A percentile compares a stretch with the other conserved stretches of the same genome.
Conservation (phyloP, 2,113 vertebrate genomes). For the Dromas ardeola region DNA sequence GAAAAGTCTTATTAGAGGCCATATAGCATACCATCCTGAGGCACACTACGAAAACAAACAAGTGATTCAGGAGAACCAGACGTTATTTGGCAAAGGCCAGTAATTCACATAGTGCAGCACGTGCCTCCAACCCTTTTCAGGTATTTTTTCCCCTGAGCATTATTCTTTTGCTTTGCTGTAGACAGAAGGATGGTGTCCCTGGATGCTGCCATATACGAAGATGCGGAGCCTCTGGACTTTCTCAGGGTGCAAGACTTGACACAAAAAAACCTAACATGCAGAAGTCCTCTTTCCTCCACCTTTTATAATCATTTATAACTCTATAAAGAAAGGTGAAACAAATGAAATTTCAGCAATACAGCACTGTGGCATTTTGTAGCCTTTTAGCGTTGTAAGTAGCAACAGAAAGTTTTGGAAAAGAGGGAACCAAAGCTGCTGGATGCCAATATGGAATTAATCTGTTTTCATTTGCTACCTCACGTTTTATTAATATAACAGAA, state of each 20-base stretch:
- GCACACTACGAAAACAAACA: neutral
- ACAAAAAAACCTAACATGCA: neutral
- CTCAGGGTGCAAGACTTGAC: neutral
- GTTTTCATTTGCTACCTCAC: neutral
- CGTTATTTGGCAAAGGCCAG: neutral
- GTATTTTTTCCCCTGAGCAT: neutral
- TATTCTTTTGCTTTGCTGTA: neutral
- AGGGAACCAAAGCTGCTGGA: neutral
- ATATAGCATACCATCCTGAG: neutral
- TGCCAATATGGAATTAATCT: neutral
- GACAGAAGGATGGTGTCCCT: neutral
- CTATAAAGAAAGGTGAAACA: neutral
- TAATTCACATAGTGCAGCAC: neutral
- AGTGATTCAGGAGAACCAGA: neutral
- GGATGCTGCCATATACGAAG: neutral
- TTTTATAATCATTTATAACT: neutral
- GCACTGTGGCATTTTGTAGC: neutral
- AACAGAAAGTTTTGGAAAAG: neutral
- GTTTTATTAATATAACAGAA: neutral
- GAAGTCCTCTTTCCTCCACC: neutral
- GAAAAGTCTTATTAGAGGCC: neutral
- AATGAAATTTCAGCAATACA: neutral
- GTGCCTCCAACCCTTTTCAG: neutral
- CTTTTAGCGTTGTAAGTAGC: neutral
- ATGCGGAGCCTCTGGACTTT: rapidly evolving